These are phyloP conservation scores for Miltochrista miniata DNA, from an alignment of 2,888 invertebrate genomes.

Conservation along the genomic window DNA sequence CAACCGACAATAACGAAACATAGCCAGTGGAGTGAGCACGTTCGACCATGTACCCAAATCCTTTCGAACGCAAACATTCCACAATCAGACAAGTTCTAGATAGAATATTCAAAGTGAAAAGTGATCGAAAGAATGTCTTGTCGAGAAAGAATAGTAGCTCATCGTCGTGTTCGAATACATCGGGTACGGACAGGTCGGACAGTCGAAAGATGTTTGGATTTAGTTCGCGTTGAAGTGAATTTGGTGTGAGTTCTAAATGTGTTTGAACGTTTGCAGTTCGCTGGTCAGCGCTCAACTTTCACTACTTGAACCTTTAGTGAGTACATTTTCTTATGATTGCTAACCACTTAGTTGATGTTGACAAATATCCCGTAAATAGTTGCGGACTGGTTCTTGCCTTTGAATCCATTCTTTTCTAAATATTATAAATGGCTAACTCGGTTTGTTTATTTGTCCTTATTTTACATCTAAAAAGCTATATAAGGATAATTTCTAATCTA, in stretches of 20 bases:
- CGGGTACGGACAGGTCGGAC: constrained; percentile 30
- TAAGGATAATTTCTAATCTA: too few relatives aligned
- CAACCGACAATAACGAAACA: constrained; percentile 38
- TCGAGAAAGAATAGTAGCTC: constrained; percentile 55
- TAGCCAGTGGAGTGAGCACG: constrained; percentile 48
- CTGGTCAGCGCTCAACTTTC: constrained; percentile 30
- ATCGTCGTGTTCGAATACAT: constrained; percentile 46
- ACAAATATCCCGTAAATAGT: too few relatives aligned
- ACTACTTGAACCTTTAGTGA: constrained; percentile 34
- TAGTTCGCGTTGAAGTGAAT: constrained; percentile 32
- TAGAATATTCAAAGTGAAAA: constrained; percentile 77
- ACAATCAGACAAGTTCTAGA: constrained; percentile 87
- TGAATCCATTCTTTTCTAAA: too few relatives aligned
- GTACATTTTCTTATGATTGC: constrained; percentile 6
- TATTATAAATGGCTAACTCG: too few relatives aligned
- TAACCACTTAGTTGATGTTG: too few relatives aligned
- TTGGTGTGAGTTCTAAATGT: constrained; percentile 31
- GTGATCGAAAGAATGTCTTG: constrained; percentile 51
- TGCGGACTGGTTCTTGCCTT: too few relatives aligned
- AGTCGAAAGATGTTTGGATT: constrained; percentile 35
- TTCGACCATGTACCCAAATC: constrained; percentile 85
- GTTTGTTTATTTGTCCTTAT: too few relatives aligned
- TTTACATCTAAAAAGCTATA: too few relatives aligned
- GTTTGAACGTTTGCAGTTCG: constrained; percentile 26
- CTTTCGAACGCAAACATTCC: constrained; percentile 87